A percentile compares a stretch with the other conserved stretches of the same genome.
Evolutionary conservation across 2,113 vertebrate genomes (phyloP).

Genomic region (Morone chrysops): DNA sequence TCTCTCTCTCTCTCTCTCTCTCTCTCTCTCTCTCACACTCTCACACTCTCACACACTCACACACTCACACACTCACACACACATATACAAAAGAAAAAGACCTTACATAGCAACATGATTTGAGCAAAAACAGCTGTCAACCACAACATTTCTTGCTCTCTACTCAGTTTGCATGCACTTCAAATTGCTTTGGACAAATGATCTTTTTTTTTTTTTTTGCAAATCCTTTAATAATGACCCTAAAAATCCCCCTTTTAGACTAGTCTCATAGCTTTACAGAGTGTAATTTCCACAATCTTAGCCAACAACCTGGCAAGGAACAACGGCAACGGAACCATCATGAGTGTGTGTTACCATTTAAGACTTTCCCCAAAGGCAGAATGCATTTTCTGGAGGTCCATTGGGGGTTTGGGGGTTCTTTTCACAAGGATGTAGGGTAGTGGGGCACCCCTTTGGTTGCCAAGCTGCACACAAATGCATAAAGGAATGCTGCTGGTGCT

Average conservation of each 20-base stretch:
- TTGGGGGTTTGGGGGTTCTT: constrained; percentile 37
- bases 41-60: neutral
- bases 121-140: constrained; percentile 1
- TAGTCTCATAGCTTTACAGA: constrained; percentile 11
- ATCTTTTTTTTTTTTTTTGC: neutral
- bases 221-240: constrained; percentile 36
- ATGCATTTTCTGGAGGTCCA: constrained; percentile 8
- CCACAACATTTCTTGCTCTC: neutral
- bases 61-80: neutral
- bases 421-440: constrained; percentile 77
- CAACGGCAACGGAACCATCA: neutral
- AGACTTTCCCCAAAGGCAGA: constrained; percentile 39
- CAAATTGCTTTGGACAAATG: constrained; percentile 13
- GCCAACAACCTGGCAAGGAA: constrained; percentile 31
- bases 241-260: neutral
- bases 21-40: too few species aligned
- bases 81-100: neutral
- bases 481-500: constrained; percentile 77
- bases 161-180: neutral
- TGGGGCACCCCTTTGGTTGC: constrained; percentile 81
- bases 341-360: constrained; percentile 35
- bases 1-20: too few species aligned
- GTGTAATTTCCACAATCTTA: constrained; percentile 37
- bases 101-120: neutral
- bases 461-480: constrained; percentile 65